Evolutionary conservation across 2,888 invertebrate genomes (phyloP).

Genomic region (Venustoraphidia nigricollis): DNA sequence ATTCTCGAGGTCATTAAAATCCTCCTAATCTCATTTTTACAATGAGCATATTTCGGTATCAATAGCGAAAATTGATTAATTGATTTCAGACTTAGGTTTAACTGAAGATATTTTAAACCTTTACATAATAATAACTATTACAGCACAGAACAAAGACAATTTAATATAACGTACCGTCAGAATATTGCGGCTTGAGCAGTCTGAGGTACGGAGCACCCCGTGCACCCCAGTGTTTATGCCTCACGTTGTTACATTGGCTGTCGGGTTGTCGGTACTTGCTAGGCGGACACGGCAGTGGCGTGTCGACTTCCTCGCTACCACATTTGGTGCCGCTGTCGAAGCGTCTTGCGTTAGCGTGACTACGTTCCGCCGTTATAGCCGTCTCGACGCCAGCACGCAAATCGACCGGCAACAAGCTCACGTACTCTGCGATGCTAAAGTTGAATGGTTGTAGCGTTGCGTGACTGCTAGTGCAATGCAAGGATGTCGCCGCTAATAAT

Average conservation of each 20-base stretch:
- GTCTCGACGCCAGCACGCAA: slow-evolving; percentile 19
- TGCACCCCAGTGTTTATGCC: slow-evolving; percentile 71
- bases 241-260: slow-evolving; percentile 79
- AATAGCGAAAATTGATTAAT: too few relatives aligned
- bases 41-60: too few relatives aligned
- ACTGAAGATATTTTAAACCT: too few relatives aligned
- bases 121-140: too few relatives aligned
- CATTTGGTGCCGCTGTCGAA: slow-evolving; percentile 14
- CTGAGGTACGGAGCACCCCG: slow-evolving; percentile 64
- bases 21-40: too few relatives aligned
- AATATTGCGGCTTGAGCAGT: slow-evolving; percentile 54
- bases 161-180: slow-evolving; percentile 43
- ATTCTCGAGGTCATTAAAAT: too few relatives aligned
- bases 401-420: slow-evolving; percentile 22
- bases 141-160: too few relatives aligned
- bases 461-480: not conserved
- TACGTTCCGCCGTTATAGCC: slow-evolving; percentile 21
- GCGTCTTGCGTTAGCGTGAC: slow-evolving; percentile 4
- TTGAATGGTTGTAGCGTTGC: slow-evolving; percentile 6
- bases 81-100: too few relatives aligned
- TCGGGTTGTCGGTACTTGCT: slow-evolving; percentile 68
- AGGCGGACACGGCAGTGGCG: slow-evolving; percentile 54
- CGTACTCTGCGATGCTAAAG: slow-evolving; percentile 23
- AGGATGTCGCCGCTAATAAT: not conserved
- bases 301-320: slow-evolving; percentile 25